Evolutionary conservation across 2,888 invertebrate species (phyloP).

Genomic region (Hetaerina titia): DNA sequence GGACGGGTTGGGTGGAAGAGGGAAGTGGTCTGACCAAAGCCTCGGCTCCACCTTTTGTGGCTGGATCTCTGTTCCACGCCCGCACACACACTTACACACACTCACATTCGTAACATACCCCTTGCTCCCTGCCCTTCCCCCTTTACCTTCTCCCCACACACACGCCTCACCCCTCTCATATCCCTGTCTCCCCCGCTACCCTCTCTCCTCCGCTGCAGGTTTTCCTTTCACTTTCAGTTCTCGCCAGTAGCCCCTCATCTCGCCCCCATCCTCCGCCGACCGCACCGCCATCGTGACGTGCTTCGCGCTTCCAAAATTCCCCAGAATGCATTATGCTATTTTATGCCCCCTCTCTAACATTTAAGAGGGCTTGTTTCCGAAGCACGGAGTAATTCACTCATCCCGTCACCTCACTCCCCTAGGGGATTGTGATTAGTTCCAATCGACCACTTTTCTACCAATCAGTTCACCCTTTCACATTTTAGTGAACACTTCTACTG

Average conservation of each 20-base stretch:
- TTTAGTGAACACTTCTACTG: too few relatives aligned
- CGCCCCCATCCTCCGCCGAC: background rate
- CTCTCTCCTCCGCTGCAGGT: background rate
- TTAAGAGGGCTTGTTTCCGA: background rate
- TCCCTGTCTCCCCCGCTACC: background rate
- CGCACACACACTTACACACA: background rate
- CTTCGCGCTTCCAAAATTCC: background rate
- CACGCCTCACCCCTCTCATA: too few relatives aligned
- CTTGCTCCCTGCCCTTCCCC: background rate
- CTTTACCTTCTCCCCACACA: background rate
- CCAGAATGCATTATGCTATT: background rate
- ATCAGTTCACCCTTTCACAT: too few relatives aligned
- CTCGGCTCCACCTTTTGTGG: background rate
- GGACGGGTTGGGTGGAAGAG: background rate
- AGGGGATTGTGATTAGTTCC: background rate
- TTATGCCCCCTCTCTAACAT: background rate
- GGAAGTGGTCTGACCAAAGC: background rate
- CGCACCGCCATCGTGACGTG: background rate
- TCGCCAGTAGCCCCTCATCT: too few relatives aligned
- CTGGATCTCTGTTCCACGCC: background rate
- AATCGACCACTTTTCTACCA: background rate
- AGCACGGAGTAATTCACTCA: background rate
- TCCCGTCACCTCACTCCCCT: background rate
- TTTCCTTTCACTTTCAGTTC: background rate
- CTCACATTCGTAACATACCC: background rate